Evolutionary conservation across 2,113 vertebrate species (phyloP).

Genomic region (Clarias macrocephalus): DNA sequence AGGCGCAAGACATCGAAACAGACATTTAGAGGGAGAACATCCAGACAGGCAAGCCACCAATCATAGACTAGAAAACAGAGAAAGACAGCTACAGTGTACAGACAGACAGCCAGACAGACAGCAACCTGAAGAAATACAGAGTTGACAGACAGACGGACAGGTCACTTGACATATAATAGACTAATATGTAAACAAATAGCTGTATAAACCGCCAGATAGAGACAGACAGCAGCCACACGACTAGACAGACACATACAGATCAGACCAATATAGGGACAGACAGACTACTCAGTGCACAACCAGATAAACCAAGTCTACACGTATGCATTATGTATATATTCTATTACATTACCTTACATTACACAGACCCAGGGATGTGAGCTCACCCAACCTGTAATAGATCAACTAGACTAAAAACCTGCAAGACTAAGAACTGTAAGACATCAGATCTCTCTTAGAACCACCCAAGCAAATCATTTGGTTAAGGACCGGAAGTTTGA

Average conservation of each 20-base stretch:
- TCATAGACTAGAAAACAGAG: not conserved
- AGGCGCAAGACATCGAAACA: not conserved
- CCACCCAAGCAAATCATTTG: not conserved
- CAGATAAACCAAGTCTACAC: too few species aligned
- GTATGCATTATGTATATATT: too few species aligned
- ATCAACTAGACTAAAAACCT: not conserved
- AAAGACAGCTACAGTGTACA: too few species aligned
- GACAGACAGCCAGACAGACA: not conserved
- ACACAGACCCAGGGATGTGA: not conserved
- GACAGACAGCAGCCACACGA: not conserved
- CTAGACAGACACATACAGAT: not conserved
- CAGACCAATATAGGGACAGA: not conserved
- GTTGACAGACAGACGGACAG: not conserved
- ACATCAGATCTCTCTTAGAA: not conserved
- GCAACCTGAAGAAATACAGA: not conserved
- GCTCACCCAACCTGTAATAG: not conserved
- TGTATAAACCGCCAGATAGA: not conserved
- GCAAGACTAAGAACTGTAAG: not conserved
- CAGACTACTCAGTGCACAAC: too few species aligned
- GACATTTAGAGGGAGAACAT: too few species aligned
- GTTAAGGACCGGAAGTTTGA: slow-evolving; percentile 14
- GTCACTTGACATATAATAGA: not conserved
- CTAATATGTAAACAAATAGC: not conserved
- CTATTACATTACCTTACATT: too few species aligned
- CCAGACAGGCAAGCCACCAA: not conserved